phyloP scores from a whole-genome alignment of 1,140 invertebrate species.

The Colletes latitarsis region DNA sequence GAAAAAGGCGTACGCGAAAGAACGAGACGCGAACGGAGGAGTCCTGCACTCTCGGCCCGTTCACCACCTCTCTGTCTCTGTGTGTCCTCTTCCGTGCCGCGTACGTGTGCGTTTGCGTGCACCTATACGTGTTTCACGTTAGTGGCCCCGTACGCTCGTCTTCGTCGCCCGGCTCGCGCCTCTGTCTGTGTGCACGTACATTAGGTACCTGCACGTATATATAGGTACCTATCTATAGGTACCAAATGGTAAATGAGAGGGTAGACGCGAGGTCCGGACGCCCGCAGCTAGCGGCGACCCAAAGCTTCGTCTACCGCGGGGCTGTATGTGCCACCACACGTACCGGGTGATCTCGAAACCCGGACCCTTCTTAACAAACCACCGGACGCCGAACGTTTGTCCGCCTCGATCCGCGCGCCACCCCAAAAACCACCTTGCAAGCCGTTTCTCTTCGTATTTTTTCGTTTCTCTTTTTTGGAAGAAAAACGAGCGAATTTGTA shows the following conservation, averaged over 20 bases:
- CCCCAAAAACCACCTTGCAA: no score
- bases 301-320: constrained; percentile 81
- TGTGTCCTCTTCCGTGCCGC: constrained; percentile 22
- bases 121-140: constrained; percentile 46
- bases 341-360: constrained; percentile 72
- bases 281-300: constrained; percentile 80
- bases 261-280: constrained; percentile 79
- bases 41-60: constrained; percentile 59
- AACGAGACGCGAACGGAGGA: constrained; percentile 22
- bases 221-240: constrained; percentile 80
- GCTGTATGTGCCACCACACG: constrained; percentile 76
- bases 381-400: no score
- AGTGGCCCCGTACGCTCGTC: constrained; percentile 47
- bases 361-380: constrained; percentile 25
- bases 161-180: constrained; percentile 44
- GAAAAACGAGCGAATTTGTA: no score
- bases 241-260: constrained; percentile 82
- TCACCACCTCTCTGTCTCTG: constrained; percentile 49
- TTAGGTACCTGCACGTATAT: constrained; percentile 69
- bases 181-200: constrained; percentile 71
- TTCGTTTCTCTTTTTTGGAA: no score
- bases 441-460: no score
- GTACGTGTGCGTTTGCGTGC: constrained; percentile 29
- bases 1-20: constrained; percentile 31
- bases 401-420: no score